Conservation (phyloP, 2,888 invertebrate species). For the Epirrhoe alternata region DNA sequence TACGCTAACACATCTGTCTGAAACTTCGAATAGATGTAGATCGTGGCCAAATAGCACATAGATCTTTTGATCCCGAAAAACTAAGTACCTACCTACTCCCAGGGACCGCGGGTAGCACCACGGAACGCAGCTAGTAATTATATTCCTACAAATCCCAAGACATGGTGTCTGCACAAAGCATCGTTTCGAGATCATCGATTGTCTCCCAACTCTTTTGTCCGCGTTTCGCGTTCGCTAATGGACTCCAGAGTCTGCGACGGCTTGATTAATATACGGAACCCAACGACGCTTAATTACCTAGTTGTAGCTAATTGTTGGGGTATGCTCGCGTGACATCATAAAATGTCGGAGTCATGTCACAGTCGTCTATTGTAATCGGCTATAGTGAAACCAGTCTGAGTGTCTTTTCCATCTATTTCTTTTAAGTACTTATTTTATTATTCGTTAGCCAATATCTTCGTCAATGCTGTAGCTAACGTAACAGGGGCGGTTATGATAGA, state of each 20-base stretch:
- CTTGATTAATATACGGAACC: conserved; percentile 38
- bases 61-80: no score
- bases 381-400: no score
- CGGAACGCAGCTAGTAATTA: background rate
- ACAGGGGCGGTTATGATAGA: no score
- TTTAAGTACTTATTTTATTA: no score
- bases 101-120: no score
- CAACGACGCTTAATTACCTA: conserved; percentile 25
- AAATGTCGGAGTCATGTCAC: conserved; percentile 15
- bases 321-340: conserved; percentile 26
- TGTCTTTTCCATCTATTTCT: no score
- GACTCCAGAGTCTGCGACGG: conserved; percentile 27
- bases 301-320: conserved; percentile 24
- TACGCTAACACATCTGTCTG: no score
- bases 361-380: background rate
- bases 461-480: no score
- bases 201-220: conserved; percentile 41
- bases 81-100: no score
- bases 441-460: no score
- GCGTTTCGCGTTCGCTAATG: conserved; percentile 29
- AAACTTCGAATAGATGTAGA: no score
- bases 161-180: conserved; percentile 28
- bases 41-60: no score
- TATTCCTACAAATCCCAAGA: background rate
- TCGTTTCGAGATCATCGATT: conserved; percentile 44